Conservation (phyloP, 2,888 invertebrate species). For the Phymatocera aterrima region DNA sequence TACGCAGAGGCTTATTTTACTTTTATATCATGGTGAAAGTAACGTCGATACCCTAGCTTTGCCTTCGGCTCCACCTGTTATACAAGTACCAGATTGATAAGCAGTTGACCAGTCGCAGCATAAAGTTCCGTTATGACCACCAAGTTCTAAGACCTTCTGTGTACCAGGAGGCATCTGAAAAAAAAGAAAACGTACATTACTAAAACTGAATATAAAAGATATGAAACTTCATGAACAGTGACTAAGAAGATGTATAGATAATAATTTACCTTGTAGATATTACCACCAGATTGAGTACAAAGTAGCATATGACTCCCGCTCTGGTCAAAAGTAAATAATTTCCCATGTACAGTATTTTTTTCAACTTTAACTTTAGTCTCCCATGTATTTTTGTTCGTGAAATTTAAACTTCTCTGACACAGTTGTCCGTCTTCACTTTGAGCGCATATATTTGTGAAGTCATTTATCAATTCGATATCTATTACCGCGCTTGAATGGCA, state of each 20-base stretch:
- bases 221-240: too few relatives aligned
- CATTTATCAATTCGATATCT: conserved; percentile 76
- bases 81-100: conserved; percentile 78
- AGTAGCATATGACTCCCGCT: conserved; percentile 72
- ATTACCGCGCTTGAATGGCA: conserved; percentile 78
- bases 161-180: conserved; percentile 71
- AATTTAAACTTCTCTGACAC: conserved; percentile 73
- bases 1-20: conserved; percentile 69
- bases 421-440: conserved; percentile 76
- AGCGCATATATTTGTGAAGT: conserved; percentile 78
- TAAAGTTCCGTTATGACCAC: conserved; percentile 76
- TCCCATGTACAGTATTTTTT: conserved; percentile 71
- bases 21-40: conserved; percentile 74
- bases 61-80: conserved; percentile 79
- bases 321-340: conserved; percentile 72
- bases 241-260: too few relatives aligned
- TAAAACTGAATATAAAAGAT: background rate
- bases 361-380: conserved; percentile 71
- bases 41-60: conserved; percentile 78
- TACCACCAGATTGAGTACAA: conserved; percentile 72
- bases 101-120: conserved; percentile 80
- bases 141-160: conserved; percentile 74
- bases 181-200: background rate
- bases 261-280: conserved; percentile 73
- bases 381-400: conserved; percentile 74